Percentiles rank a stretch among this genome's conserved stretches.
These are phyloP conservation scores for Amiota minor DNA, from an alignment of 2,888 invertebrate species.

Conservation along the genomic window DNA sequence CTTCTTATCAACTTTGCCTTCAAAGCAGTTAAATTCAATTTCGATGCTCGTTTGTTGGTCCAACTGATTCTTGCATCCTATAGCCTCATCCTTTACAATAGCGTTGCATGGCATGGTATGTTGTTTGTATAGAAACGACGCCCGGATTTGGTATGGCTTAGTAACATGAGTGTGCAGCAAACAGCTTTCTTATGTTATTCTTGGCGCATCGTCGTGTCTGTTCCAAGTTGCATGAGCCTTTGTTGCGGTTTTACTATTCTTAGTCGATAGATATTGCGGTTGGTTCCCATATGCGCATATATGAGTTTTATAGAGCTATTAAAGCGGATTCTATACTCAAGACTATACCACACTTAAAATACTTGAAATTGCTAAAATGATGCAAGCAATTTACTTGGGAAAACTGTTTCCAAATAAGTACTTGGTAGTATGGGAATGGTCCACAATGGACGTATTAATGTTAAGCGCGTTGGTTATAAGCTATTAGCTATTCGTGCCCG, in stretches of 20 bases:
- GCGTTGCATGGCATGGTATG: conserved; percentile 33
- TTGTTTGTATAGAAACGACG: conserved; percentile 33
- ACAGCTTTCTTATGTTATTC: conserved; percentile 67
- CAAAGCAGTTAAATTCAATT: conserved; percentile 64
- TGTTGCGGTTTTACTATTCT: conserved; percentile 29
- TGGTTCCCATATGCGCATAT: conserved; percentile 40
- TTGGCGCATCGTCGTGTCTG: conserved; percentile 25
- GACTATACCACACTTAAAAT: too few species aligned
- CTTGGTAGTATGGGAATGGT: too few species aligned
- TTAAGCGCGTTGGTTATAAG: conserved; percentile 41
- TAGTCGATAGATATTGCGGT: conserved; percentile 49
- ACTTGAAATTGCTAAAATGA: conserved; percentile 62
- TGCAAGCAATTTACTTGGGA: conserved; percentile 47
- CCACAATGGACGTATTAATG: conserved; percentile 52
- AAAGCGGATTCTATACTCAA: background rate
- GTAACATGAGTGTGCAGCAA: conserved; percentile 66
- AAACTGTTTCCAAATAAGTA: background rate
- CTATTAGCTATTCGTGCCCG: conserved; percentile 21
- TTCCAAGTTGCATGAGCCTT: background rate
- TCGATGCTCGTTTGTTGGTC: conserved; percentile 65
- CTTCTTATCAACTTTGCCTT: conserved; percentile 6
- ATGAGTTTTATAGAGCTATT: conserved; percentile 5
- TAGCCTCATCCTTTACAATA: conserved; percentile 34
- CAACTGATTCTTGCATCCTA: conserved; percentile 3
- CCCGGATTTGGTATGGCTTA: conserved; percentile 33